Conservation (phyloP, 2,797 vertebrate genomes). For the Nannoperca australis region DNA sequence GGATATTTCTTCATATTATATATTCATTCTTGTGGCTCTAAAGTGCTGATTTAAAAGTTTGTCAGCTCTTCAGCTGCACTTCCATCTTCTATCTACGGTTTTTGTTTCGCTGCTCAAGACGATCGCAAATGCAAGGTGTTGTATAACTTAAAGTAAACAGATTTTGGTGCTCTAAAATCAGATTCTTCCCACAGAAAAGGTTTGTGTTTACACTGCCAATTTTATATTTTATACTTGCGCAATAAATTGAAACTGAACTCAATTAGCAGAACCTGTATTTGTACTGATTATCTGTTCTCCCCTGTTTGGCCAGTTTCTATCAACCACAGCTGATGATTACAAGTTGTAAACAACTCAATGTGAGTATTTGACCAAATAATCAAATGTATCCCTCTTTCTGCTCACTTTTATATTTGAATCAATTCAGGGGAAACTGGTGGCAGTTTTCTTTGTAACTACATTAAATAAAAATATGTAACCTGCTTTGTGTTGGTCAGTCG, state of each 20-base stretch:
- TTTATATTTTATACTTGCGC: not conserved
- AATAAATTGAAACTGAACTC: slow-evolving; percentile 16
- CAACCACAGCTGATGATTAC: not conserved
- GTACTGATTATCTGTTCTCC: slow-evolving; percentile 11
- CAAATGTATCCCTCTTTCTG: not conserved
- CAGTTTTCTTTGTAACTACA: not conserved
- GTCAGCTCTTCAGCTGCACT: slow-evolving; percentile 15
- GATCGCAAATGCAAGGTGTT: slow-evolving; percentile 23
- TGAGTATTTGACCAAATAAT: not conserved
- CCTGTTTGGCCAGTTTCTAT: not conserved
- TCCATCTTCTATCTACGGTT: not conserved
- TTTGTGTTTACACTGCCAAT: not conserved
- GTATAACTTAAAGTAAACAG: not conserved
- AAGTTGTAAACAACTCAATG: slow-evolving; percentile 15
- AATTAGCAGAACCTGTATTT: not conserved
- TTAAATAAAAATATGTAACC: slow-evolving; percentile 3
- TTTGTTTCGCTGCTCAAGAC: not conserved
- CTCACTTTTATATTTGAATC: slow-evolving; percentile 10
- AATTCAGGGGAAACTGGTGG: not conserved
- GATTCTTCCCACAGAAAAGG: not conserved
- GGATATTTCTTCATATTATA: not conserved
- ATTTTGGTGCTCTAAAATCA: not conserved
- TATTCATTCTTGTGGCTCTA: not conserved
- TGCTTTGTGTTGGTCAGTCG: not conserved
- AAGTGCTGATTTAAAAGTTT: slow-evolving; percentile 11